These are phyloP conservation scores for Chunga burmeisteri DNA, from an alignment of 2,113 vertebrate genomes.

Conservation along the genomic window DNA sequence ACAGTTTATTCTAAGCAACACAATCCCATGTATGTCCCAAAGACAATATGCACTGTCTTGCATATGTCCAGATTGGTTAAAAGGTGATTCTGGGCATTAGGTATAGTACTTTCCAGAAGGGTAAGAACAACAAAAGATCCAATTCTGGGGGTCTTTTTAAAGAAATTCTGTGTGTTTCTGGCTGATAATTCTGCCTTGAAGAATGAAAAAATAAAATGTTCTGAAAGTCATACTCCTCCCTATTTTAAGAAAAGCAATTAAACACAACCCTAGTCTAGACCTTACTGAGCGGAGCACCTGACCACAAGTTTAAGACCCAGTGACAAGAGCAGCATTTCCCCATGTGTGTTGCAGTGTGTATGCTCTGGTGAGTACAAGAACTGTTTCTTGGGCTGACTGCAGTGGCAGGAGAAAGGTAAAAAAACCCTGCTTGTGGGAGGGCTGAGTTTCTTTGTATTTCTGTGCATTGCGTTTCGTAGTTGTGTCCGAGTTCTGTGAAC, in stretches of 20 bases:
- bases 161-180: neutral
- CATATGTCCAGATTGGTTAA: neutral
- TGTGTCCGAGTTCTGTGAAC: neutral
- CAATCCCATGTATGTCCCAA: neutral
- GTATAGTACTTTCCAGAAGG: neutral
- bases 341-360: rapidly evolving
- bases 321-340: neutral
- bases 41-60: neutral
- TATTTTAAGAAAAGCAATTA: neutral
- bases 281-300: neutral
- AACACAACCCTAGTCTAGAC: neutral
- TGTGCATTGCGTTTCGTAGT: neutral
- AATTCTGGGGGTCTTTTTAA: neutral
- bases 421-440: neutral
- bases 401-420: neutral
- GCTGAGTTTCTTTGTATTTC: neutral
- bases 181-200: neutral
- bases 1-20: neutral
- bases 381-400: neutral
- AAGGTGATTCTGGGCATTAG: neutral
- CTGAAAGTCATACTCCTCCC: neutral
- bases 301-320: neutral
- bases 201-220: neutral
- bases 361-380: neutral
- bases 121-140: neutral